A percentile compares a stretch with the other conserved stretches of the same genome.
These are phyloP conservation scores for Zaprionus ornatus DNA, from an alignment of 1,140 invertebrate species.

Conservation along the genomic window DNA sequence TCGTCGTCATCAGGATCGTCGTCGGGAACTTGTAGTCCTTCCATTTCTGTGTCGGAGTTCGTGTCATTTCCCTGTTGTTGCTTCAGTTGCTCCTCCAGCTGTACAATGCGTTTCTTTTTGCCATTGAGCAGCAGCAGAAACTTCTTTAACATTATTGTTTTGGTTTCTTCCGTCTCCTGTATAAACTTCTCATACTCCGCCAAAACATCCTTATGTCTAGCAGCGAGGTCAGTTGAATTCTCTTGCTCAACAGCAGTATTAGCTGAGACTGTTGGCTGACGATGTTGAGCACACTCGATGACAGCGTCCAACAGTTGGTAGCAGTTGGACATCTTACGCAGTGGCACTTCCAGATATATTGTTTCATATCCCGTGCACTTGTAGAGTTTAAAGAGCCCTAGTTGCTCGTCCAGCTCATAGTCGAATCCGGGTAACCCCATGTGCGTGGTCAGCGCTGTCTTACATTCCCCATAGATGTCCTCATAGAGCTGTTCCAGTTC, in stretches of 20 bases:
- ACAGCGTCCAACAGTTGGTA: constrained; percentile 55
- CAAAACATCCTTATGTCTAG: constrained; percentile 8
- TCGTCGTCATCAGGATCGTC: not conserved
- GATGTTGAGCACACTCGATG: constrained; percentile 35
- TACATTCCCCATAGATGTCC: constrained; percentile 51
- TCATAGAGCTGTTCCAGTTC: constrained; percentile 49
- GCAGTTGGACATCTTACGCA: constrained; percentile 47
- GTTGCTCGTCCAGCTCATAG: constrained; percentile 47
- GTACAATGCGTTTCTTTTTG: constrained; percentile 56
- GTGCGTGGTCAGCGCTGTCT: constrained; percentile 52
- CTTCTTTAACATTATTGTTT: constrained; percentile 48
- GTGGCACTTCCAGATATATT: constrained; percentile 49
- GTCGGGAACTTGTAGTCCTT: not conserved
- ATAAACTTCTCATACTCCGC: constrained; percentile 55
- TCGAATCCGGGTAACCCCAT: constrained; percentile 60
- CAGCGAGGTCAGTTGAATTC: not conserved
- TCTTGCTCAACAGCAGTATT: not conserved
- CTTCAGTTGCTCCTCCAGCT: constrained; percentile 46
- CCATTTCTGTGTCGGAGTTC: constrained; percentile 19
- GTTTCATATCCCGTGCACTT: constrained; percentile 66
- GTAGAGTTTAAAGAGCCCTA: constrained; percentile 47
- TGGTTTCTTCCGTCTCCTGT: constrained; percentile 19
- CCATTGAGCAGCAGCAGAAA: constrained; percentile 59
- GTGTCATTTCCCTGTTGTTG: not conserved
- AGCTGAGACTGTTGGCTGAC: not conserved